These are phyloP conservation scores for Anastrepha ludens DNA, from an alignment of 1,140 invertebrate species.

Conservation along the genomic window DNA sequence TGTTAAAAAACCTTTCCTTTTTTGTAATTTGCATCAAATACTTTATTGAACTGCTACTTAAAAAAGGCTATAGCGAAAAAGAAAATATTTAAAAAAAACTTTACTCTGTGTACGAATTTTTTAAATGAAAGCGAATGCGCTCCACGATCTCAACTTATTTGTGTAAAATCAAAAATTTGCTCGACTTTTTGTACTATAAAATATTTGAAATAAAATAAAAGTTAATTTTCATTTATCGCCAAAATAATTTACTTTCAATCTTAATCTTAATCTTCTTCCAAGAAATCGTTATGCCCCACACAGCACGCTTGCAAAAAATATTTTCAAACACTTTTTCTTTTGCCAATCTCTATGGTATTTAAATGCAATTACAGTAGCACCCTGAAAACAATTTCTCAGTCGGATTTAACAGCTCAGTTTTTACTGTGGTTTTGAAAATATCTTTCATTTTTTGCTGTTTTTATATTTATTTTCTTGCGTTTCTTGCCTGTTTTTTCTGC, in stretches of 20 bases:
- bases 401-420: slow-evolving; percentile 62
- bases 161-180: no score
- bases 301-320: slow-evolving; percentile 35
- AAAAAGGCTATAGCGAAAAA: no score
- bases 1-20: no score
- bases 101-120: background rate
- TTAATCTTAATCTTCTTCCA: background rate
- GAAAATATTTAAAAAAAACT: background rate
- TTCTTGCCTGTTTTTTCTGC: slow-evolving; percentile 28
- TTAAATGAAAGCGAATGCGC: no score
- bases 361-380: slow-evolving; percentile 62
- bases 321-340: slow-evolving; percentile 3
- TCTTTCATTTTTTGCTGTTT: background rate
- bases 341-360: background rate
- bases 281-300: background rate
- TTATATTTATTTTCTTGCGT: slow-evolving; percentile 52
- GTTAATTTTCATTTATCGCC: no score
- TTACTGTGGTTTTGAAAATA: no score
- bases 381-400: slow-evolving; percentile 74
- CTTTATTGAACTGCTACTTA: no score
- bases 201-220: no score
- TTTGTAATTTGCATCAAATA: no score
- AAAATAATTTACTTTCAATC: background rate
- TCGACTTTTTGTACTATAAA: no score
- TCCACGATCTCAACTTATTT: no score